Base-by-base conservation (phyloP, 2,113 vertebrate genomes). In the Chaenogobius annularis region DNA sequence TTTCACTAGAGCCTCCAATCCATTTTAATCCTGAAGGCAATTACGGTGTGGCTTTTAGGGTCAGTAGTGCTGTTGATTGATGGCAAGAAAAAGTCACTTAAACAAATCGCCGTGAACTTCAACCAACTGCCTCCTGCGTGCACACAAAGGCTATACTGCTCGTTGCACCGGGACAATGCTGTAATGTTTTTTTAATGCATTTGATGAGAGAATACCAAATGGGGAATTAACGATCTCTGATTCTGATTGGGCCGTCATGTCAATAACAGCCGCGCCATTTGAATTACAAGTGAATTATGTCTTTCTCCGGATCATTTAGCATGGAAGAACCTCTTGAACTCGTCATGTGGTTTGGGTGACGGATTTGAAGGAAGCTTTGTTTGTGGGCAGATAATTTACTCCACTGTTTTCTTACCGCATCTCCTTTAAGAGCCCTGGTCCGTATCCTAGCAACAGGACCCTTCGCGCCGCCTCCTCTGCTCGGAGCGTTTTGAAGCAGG, bases 21-120 rank as follows among this genome's bases (percentile, higher is more conserved):
- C 89, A 89, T 93, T 93, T 92, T 93, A 93, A 90, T 92, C 91
- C 89, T 86, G 84, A 85, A 88, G 89, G 92, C 88, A 92, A 93
- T 93, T 93, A 93, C 85, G 70, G 83, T 72, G 66, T 72, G 74
- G 91, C 89, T 92, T 91, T 92, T 89, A 88, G 90, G 91, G 92
- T 91, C 92, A 92, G 89, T 83, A 82, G 78, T 86, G 84, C 80
- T 83, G 90, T 87, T 92, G 91, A 93, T 90, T 85, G 91, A 89
- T 91, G 87, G 88, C 79, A 81, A 82, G 87, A 87, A 87, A 89
- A 92, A 87, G 88, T 88, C 83, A 81, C 84, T 85, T 90, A 83
- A 89, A 90, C 84, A 90, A 87, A 91, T 83, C 83, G 78, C 77
- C 65, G 69, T 81, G 81, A 88, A 88, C 90, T 89, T 79, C 78